Percentiles rank a stretch among this genome's conserved stretches.
These are phyloP conservation scores for Eilema depressum DNA, from an alignment of 2,888 invertebrate species.

Conservation along the genomic window DNA sequence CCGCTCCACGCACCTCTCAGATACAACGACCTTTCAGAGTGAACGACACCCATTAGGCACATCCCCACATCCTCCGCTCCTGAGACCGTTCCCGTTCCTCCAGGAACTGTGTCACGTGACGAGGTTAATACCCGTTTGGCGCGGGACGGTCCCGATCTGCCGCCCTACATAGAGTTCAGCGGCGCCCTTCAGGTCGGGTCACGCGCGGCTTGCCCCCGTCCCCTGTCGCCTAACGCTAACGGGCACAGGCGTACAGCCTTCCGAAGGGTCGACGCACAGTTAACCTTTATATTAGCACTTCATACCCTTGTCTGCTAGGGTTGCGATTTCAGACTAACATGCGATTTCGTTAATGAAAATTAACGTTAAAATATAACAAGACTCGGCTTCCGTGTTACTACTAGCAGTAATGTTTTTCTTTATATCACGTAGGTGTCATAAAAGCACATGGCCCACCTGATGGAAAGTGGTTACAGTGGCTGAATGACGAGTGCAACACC, in stretches of 20 bases:
- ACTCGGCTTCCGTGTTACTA: too few species aligned
- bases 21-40: not conserved
- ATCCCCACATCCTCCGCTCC: conserved; percentile 13
- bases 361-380: too few species aligned
- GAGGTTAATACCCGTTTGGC: conserved; percentile 18
- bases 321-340: not conserved
- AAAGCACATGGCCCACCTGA: too few species aligned
- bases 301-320: not conserved
- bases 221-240: conserved; percentile 2
- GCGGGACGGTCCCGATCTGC: conserved; percentile 23
- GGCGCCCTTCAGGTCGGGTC: conserved; percentile 23
- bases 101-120: conserved; percentile 8
- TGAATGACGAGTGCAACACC: too few species aligned
- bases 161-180: conserved; percentile 47
- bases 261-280: not conserved
- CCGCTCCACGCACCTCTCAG: not conserved
- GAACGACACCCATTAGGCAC: conserved; percentile 1
- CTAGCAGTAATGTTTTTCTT: too few species aligned
- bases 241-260: not conserved
- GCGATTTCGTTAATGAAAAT: too few species aligned
- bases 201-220: conserved; percentile 11
- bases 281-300: not conserved
- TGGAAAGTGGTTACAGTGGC: too few species aligned
- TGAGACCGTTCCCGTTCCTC: conserved; percentile 9
- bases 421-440: too few species aligned